phyloP scores from a whole-genome alignment of 1,140 invertebrate genomes.

The Drosophila lacertosa region DNA sequence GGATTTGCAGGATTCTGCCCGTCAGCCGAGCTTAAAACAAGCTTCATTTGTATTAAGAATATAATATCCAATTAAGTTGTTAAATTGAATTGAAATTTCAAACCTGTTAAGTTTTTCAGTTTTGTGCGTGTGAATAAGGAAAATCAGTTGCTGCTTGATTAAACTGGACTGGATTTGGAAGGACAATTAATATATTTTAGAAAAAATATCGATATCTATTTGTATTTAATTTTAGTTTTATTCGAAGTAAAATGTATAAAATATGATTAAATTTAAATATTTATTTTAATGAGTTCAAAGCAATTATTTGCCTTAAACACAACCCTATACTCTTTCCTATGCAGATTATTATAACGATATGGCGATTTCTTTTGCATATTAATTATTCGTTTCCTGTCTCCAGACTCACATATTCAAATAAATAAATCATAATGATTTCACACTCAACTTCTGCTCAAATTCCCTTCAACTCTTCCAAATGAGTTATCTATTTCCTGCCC shows the following conservation, averaged over 20 bases:
- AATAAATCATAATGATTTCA: not conserved
- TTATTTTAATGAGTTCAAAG: too few species aligned
- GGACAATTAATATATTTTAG: too few species aligned
- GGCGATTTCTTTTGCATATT: not conserved
- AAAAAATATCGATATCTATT: too few species aligned
- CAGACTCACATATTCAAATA: not conserved
- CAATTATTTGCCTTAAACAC: too few species aligned
- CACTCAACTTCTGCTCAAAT: not conserved
- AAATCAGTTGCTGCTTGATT: too few species aligned
- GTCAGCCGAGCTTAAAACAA: not conserved
- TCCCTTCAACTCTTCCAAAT: not conserved
- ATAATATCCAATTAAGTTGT: not conserved
- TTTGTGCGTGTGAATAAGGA: too few species aligned
- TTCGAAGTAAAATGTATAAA: too few species aligned
- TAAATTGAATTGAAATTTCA: not conserved
- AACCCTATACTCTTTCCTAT: too few species aligned
- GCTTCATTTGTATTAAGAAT: slow-evolving; percentile 7
- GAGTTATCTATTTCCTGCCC: slow-evolving; percentile 6
- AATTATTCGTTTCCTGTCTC: slow-evolving; percentile 10
- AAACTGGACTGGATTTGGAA: too few species aligned
- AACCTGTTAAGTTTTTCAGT: not conserved
- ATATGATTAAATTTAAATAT: too few species aligned
- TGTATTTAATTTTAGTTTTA: too few species aligned
- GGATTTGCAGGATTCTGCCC: not conserved
- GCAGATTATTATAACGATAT: too few species aligned